A percentile compares a stretch with the other conserved stretches of the same genome.
Conservation (phyloP, 2,888 invertebrate species). For the Colostygia pectinataria region DNA sequence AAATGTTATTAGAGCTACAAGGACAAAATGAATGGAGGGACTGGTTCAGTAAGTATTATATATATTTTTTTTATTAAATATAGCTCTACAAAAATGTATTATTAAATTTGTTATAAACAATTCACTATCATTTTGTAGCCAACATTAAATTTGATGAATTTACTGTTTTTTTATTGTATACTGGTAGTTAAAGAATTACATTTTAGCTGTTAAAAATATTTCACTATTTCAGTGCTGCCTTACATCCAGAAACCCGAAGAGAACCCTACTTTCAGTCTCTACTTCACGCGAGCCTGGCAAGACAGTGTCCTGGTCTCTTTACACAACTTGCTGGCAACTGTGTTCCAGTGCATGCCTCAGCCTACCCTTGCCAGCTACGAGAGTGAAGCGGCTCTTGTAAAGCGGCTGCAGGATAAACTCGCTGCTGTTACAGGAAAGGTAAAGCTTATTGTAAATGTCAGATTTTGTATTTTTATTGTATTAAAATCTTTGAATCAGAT, state of each 20-base stretch:
- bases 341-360: slow-evolving; percentile 93
- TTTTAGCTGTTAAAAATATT: not conserved
- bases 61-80: not conserved
- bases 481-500: not conserved
- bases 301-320: slow-evolving; percentile 95
- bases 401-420: slow-evolving; percentile 93
- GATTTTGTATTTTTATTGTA: too few relatives aligned
- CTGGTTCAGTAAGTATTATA: slow-evolving; percentile 93
- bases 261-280: slow-evolving; percentile 92
- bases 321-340: slow-evolving; percentile 95
- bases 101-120: too few relatives aligned
- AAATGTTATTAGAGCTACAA: slow-evolving; percentile 93
- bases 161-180: too few relatives aligned
- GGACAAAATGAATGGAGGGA: slow-evolving; percentile 97
- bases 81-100: too few relatives aligned
- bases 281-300: slow-evolving; percentile 97
- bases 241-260: slow-evolving; percentile 96
- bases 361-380: slow-evolving; percentile 94
- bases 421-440: slow-evolving; percentile 83
- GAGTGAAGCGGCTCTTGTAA: slow-evolving; percentile 91
- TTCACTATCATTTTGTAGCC: too few relatives aligned
- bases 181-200: too few relatives aligned
- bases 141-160: too few relatives aligned
- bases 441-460: not conserved
- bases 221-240: slow-evolving; percentile 88